These are phyloP conservation scores for Caenorhabditis angaria DNA, from an alignment of 2,888 invertebrate species.

Conservation along the genomic window DNA sequence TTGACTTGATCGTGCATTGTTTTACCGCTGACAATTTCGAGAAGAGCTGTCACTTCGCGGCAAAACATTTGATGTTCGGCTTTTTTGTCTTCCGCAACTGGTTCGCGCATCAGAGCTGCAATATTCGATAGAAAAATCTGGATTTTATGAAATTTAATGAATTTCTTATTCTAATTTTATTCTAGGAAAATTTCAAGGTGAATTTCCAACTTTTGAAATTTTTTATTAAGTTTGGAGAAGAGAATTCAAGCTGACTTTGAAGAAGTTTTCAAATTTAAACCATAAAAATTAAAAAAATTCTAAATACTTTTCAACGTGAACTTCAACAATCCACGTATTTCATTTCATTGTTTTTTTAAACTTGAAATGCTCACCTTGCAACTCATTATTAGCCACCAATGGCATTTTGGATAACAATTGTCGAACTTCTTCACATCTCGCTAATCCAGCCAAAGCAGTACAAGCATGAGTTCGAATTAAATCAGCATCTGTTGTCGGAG, in stretches of 20 bases:
- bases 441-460: slow-evolving; percentile 86
- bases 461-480: slow-evolving; percentile 91
- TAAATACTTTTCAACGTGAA: too few relatives aligned
- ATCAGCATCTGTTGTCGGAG: slow-evolving; percentile 96
- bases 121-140: background rate
- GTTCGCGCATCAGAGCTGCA: slow-evolving; percentile 89
- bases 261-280: too few relatives aligned
- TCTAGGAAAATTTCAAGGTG: too few relatives aligned
- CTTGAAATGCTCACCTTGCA: slow-evolving; percentile 80
- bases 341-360: background rate
- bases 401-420: slow-evolving; percentile 96
- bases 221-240: too few relatives aligned
- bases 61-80: slow-evolving; percentile 95
- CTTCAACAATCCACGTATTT: too few relatives aligned
- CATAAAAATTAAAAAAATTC: too few relatives aligned
- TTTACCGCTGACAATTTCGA: slow-evolving; percentile 77
- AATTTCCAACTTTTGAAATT: too few relatives aligned
- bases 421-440: slow-evolving; percentile 87
- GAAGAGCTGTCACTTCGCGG: slow-evolving; percentile 87
- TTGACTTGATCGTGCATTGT: slow-evolving; percentile 34
- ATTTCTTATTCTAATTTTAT: too few relatives aligned
- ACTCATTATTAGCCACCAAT: slow-evolving; percentile 88
- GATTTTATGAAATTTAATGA: background rate
- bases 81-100: slow-evolving; percentile 93
- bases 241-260: too few relatives aligned